Percentiles rank a stretch among this genome's conserved stretches.
Conservation (phyloP, 2,888 invertebrate genomes). For the Protodeltote pygarga region DNA sequence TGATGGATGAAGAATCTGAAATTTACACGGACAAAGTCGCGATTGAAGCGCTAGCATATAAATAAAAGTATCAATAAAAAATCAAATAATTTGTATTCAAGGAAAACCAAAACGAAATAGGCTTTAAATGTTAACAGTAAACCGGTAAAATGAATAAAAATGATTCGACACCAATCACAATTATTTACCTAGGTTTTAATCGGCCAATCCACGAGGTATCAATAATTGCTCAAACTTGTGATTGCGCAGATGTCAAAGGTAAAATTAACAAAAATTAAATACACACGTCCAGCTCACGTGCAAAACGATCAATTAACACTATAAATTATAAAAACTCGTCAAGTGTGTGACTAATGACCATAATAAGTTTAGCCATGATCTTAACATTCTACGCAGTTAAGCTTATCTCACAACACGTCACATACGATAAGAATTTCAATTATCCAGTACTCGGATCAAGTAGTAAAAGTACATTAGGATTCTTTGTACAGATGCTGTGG, state of each 20-base stretch:
- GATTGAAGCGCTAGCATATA: too few species aligned
- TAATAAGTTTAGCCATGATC: conserved; percentile 59
- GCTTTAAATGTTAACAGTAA: not conserved
- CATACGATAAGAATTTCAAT: conserved; percentile 35
- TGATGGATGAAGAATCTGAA: too few species aligned
- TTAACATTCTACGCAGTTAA: conserved; percentile 55
- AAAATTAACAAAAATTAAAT: conserved; percentile 9
- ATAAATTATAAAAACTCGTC: conserved; percentile 20
- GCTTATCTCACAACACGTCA: conserved; percentile 48
- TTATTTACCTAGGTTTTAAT: conserved; percentile 13
- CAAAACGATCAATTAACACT: conserved; percentile 27
- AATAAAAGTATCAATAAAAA: too few species aligned
- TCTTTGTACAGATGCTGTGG: conserved; percentile 52
- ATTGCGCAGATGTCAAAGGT: conserved; percentile 21
- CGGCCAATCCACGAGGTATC: conserved; percentile 9
- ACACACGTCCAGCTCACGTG: conserved; percentile 1
- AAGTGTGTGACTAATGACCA: conserved; percentile 28
- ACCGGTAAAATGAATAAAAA: not conserved
- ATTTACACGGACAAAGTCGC: too few species aligned
- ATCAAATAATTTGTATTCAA: too few species aligned
- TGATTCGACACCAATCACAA: conserved; percentile 1
- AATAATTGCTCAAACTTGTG: conserved; percentile 6
- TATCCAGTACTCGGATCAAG: conserved; percentile 31
- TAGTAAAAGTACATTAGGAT: conserved; percentile 57
- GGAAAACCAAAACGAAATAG: too few species aligned